A percentile compares a stretch with the other conserved stretches of the same genome.
These are phyloP conservation scores for Malacosoma neustria DNA, from an alignment of 2,888 invertebrate species.

Conservation along the genomic window DNA sequence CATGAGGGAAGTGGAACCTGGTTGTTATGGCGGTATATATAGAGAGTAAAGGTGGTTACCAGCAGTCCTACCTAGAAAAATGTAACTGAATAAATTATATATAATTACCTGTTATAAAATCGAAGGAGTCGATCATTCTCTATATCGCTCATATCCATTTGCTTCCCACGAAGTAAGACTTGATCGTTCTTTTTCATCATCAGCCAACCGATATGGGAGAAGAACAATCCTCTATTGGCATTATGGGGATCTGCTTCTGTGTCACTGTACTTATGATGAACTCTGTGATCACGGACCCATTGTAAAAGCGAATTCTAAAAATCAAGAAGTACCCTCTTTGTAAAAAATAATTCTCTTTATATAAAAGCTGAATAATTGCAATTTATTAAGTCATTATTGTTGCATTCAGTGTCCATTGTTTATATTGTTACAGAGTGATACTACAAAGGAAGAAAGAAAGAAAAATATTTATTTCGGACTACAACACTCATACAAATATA, in stretches of 20 bases:
- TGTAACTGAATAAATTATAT: not conserved
- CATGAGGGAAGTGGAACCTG: too few species aligned
- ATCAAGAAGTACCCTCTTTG: conserved; percentile 1
- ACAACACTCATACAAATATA: too few species aligned
- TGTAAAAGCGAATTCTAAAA: conserved; percentile 52
- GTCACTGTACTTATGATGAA: conserved; percentile 89
- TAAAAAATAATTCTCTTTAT: not conserved
- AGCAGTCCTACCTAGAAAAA: not conserved
- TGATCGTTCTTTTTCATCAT: conserved; percentile 87
- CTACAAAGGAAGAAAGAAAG: too few species aligned
- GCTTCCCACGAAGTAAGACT: conserved; percentile 82
- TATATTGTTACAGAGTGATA: too few species aligned
- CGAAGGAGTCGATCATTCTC: conserved; percentile 80
- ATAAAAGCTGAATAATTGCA: too few species aligned
- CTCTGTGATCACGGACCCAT: conserved; percentile 81
- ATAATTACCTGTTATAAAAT: conserved; percentile 82
- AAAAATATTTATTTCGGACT: too few species aligned
- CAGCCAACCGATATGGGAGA: conserved; percentile 93
- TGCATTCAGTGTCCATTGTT: too few species aligned
- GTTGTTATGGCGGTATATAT: too few species aligned
- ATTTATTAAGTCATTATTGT: too few species aligned
- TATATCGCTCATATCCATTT: conserved; percentile 86
- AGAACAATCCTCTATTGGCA: conserved; percentile 89
- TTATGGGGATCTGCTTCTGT: conserved; percentile 91
- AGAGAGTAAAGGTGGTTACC: too few species aligned